Percentiles rank a stretch among this genome's conserved stretches.
Evolutionary conservation across 2,888 invertebrate species (phyloP).

Genomic region (Eurytoma adleriae): DNA sequence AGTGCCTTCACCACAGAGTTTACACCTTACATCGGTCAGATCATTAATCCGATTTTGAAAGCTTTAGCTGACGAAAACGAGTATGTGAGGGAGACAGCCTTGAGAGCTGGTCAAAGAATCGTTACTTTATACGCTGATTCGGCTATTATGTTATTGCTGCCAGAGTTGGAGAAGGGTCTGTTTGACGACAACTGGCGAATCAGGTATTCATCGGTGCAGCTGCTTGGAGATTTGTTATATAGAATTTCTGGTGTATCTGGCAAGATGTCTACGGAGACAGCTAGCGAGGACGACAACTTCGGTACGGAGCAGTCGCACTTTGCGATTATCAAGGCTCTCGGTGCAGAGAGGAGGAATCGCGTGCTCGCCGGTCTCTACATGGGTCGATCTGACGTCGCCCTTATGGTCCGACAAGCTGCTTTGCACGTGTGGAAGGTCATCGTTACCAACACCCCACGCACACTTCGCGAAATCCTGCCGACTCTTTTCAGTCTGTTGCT

Average conservation of each 20-base stretch:
- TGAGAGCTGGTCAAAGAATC: constrained; percentile 97
- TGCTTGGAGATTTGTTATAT: constrained; percentile 96
- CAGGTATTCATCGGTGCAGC: constrained; percentile 92
- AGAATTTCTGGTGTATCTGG: constrained; percentile 98
- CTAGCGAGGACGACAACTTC: constrained; percentile 99
- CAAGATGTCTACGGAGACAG: constrained; percentile 99
- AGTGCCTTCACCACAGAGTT: constrained; percentile 97
- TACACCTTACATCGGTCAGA: constrained; percentile 95
- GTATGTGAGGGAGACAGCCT: constrained; percentile 97
- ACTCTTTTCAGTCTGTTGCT: constrained; percentile 94
- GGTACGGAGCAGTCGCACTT: constrained; percentile 97
- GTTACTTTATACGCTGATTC: constrained; percentile 97
- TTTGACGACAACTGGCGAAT: constrained; percentile 99
- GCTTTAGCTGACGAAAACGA: constrained; percentile 99
- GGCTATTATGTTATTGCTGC: constrained; percentile 93
- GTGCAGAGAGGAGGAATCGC: constrained; percentile 92
- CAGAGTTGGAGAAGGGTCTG: constrained; percentile 94
- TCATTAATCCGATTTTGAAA: constrained; percentile 97
- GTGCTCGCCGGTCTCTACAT: constrained; percentile 97
- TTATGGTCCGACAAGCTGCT: constrained; percentile 98
- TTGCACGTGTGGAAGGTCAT: constrained; percentile 99
- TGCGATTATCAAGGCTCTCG: constrained; percentile 92
- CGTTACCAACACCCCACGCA: constrained; percentile 98
- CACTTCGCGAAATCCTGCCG: constrained; percentile 95
- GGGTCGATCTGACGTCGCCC: constrained; percentile 97